Base-by-base conservation (phyloP, 1,140 invertebrate genomes). In the Brachionus angularis region DNA sequence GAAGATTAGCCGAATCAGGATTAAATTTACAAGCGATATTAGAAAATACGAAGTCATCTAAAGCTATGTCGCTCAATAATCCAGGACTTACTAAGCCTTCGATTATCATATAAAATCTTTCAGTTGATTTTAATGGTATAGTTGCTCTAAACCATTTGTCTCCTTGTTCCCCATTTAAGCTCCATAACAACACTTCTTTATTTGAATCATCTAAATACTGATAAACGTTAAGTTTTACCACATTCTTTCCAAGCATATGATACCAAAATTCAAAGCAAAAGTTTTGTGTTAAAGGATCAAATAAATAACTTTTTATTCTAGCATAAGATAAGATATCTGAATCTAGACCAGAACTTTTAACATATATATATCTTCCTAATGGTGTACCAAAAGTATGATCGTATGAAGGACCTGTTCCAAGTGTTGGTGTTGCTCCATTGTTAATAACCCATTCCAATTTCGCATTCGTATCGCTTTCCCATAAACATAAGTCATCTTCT, bases 401-500 rank as follows among this genome's bases (percentile, higher is more conserved):
- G 75, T 83, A 84, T 4, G 84, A 84, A 0, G 79, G 79, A 14
- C 79, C 78, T n/a, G 78, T 78, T 14, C 74, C 74, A 4, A 44
- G 23, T 47, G 75, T 77, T 14, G 64, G 18, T 25, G 78, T 78
- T 5, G 73, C 52, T 1, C 75, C 75, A 47, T 39, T 69, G n/a
- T 73, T 72, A 52, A 75, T 58, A 34, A 72, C 73, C 78, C 78
- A 80, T 71, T 80, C 76, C 76, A 80, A 78, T 3, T 67, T 71
- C 47, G 79, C 78, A 3, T 55, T 72, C 16, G 47, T 39, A 29
- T 72, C 72, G 58, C 74, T 73, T 5, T 31, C 34, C 18, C 74
- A 79, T 25, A 64, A 62, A 73, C 89, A 90, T 0, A 89, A 75
- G 75, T 85, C 83, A 33, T 74, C 76, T n/a, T 67, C 72, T 71